phyloP scores from a whole-genome alignment of 2,888 invertebrate species.

The Drosophila testacea region DNA sequence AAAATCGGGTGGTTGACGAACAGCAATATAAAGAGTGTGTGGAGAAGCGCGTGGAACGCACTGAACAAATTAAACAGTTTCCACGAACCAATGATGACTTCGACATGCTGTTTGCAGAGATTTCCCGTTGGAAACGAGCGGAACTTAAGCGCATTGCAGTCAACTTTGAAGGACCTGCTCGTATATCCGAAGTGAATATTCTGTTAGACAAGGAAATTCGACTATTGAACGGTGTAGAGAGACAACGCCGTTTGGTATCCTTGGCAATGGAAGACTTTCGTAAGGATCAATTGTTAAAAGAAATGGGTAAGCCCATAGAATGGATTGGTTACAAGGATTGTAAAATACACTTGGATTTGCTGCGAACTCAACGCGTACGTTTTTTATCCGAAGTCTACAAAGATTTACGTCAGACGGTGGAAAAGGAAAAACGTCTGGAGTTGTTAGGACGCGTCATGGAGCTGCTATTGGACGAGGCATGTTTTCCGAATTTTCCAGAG shows the following conservation, averaged over 20 bases:
- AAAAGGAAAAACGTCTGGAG: slow-evolving; percentile 89
- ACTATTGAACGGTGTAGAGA: slow-evolving; percentile 87
- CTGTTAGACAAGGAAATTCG: slow-evolving; percentile 90
- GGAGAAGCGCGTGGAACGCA: slow-evolving; percentile 86
- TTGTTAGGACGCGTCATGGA: slow-evolving; percentile 90
- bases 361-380: slow-evolving; percentile 92
- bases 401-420: slow-evolving; percentile 87
- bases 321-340: slow-evolving; percentile 91
- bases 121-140: slow-evolving; percentile 83
- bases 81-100: slow-evolving; percentile 91
- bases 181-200: slow-evolving; percentile 89
- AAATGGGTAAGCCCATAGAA: slow-evolving; percentile 90
- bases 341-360: slow-evolving; percentile 91
- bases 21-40: slow-evolving; percentile 69
- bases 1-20: slow-evolving; percentile 81
- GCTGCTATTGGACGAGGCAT: slow-evolving; percentile 84
- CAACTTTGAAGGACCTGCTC: slow-evolving; percentile 89
- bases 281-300: slow-evolving; percentile 88
- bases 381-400: slow-evolving; percentile 91
- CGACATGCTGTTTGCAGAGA: slow-evolving; percentile 88
- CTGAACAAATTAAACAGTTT: slow-evolving; percentile 89
- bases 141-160: slow-evolving; percentile 88
- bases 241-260: slow-evolving; percentile 88
- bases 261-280: slow-evolving; percentile 87
- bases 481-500: slow-evolving; percentile 80